A percentile compares a stretch with the other conserved stretches of the same genome.
These are phyloP conservation scores for Drosophila rellima DNA, from an alignment of 2,888 invertebrate genomes.

Conservation along the genomic window DNA sequence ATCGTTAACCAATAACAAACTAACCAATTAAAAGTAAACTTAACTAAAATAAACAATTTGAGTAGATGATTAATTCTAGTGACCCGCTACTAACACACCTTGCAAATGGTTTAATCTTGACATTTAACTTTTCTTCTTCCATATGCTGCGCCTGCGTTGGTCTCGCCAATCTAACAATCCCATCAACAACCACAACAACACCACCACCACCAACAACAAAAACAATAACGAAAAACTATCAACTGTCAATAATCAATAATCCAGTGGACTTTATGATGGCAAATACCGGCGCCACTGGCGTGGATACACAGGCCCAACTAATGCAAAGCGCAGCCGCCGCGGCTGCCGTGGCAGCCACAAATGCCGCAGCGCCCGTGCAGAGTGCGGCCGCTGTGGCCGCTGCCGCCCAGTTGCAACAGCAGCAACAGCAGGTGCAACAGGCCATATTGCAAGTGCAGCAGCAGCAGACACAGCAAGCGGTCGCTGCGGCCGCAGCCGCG, in stretches of 20 bases:
- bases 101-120: slow-evolving; percentile 81
- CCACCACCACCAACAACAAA: slow-evolving; percentile 7
- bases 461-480: slow-evolving; percentile 84
- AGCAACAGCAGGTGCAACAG: slow-evolving; percentile 85
- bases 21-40: slow-evolving; percentile 5
- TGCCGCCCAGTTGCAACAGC: slow-evolving; percentile 77
- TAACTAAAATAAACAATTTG: slow-evolving; percentile 2
- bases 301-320: slow-evolving; percentile 81
- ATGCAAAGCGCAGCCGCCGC: slow-evolving; percentile 81
- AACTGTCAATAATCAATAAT: slow-evolving; percentile 7
- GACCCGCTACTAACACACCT: slow-evolving; percentile 62
- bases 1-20: slow-evolving; percentile 4
- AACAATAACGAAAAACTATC: neutral
- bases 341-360: slow-evolving; percentile 81
- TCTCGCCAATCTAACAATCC: slow-evolving; percentile 31
- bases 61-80: neutral
- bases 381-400: slow-evolving; percentile 82
- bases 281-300: slow-evolving; percentile 82
- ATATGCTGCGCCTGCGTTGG: slow-evolving; percentile 72
- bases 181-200: slow-evolving; percentile 13
- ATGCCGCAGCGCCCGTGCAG: slow-evolving; percentile 76
- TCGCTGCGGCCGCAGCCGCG: slow-evolving; percentile 81
- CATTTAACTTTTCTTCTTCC: slow-evolving; percentile 65
- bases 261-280: slow-evolving; percentile 85
- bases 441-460: slow-evolving; percentile 85